Percentiles rank a stretch among this genome's conserved stretches.
Evolutionary conservation across 2,797 vertebrate genomes (phyloP).

Genomic region (Phalanger gymnotis): DNA sequence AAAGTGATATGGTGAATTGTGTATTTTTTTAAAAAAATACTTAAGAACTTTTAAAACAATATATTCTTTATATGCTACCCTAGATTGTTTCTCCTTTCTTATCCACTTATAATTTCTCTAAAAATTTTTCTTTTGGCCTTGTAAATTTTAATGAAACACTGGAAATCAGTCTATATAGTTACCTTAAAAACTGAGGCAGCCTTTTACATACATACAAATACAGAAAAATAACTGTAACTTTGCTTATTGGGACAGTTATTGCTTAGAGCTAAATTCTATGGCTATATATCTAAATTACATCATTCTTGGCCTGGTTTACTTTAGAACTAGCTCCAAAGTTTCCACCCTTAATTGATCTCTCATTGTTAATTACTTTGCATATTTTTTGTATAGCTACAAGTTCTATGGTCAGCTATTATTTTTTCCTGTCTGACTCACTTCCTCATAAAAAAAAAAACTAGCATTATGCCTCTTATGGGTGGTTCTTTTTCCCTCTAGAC

Average conservation of each 20-base stretch:
- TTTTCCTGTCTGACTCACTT: neutral
- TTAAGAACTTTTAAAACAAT: conserved; percentile 47
- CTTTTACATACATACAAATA: conserved; percentile 23
- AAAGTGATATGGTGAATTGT: neutral
- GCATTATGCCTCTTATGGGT: neutral
- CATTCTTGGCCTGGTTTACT: neutral
- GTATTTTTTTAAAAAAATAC: conserved; percentile 40
- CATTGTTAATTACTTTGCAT: neutral
- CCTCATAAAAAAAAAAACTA: neutral
- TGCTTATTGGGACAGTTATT: neutral
- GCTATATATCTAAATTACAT: neutral
- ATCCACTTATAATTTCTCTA: neutral
- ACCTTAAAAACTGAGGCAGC: neutral
- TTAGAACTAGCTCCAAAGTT: neutral
- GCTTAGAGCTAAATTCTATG: neutral
- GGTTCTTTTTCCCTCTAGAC: neutral
- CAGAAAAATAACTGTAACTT: conserved; percentile 32
- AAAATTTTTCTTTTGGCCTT: conserved; percentile 32
- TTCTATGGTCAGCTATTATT: neutral
- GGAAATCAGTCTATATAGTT: neutral
- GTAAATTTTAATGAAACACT: conserved; percentile 51
- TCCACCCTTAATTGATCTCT: neutral
- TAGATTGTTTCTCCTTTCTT: conserved; percentile 1
- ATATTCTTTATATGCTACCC: conserved; percentile 4
- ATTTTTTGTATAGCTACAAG: neutral